These are phyloP conservation scores for Morpho deidamia DNA, from an alignment of 2,888 invertebrate genomes.

Conservation along the genomic window DNA sequence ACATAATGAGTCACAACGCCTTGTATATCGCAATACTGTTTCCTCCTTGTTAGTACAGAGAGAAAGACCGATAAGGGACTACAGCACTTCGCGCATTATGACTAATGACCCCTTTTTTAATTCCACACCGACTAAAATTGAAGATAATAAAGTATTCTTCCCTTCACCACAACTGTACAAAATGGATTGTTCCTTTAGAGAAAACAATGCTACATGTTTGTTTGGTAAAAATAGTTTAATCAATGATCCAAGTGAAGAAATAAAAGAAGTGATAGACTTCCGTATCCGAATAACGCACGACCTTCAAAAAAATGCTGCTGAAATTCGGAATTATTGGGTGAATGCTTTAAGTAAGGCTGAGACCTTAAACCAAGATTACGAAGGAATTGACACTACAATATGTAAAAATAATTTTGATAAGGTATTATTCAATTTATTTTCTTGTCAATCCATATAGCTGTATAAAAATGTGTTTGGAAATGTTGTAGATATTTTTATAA, in stretches of 20 bases:
- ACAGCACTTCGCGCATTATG: constrained; percentile 73
- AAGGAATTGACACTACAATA: constrained; percentile 43
- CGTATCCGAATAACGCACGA: constrained; percentile 54
- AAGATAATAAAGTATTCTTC: constrained; percentile 77
- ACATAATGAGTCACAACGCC: constrained; percentile 44
- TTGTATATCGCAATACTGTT: constrained; percentile 63
- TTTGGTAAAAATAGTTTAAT: constrained; percentile 51
- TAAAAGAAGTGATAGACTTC: constrained; percentile 36
- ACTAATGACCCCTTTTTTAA: constrained; percentile 78
- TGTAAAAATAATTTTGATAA: constrained; percentile 53
- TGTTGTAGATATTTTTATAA: constrained; percentile 9
- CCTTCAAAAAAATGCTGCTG: constrained; percentile 37
- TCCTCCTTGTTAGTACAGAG: constrained; percentile 40
- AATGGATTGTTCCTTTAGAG: constrained; percentile 48
- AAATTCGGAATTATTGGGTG: constrained; percentile 51
- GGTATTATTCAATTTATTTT: constrained; percentile 28
- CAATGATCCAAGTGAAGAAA: constrained; percentile 41
- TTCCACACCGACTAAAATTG: constrained; percentile 76
- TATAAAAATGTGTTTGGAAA: neutral
- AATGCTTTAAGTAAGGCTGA: constrained; percentile 42
- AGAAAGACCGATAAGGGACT: constrained; percentile 59
- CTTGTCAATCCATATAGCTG: neutral
- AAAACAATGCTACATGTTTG: constrained; percentile 56
- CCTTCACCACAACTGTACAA: constrained; percentile 78
- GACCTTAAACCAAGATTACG: constrained; percentile 43